These are phyloP conservation scores for Lithophane socia DNA, from an alignment of 2,888 invertebrate species.

Conservation along the genomic window DNA sequence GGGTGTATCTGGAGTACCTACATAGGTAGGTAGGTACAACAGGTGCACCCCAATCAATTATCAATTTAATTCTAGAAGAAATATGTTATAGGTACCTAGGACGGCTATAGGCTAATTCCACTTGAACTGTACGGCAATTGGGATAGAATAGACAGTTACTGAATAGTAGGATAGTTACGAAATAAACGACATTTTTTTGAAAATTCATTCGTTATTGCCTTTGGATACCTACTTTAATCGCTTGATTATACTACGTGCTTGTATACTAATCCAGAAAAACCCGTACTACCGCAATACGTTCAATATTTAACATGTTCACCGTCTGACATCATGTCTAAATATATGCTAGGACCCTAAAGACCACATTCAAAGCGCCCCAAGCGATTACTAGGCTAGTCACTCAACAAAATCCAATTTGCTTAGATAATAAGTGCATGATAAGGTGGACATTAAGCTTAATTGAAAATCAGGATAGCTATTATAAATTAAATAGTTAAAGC, in stretches of 20 bases:
- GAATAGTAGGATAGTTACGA: no score
- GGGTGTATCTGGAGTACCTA: no score
- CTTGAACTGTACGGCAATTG: neutral
- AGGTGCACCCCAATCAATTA: no score
- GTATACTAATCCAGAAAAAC: constrained; percentile 60
- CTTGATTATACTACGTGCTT: constrained; percentile 20
- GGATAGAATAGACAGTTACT: neutral
- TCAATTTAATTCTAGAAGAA: neutral
- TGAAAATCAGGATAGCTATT: constrained; percentile 74
- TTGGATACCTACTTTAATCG: neutral
- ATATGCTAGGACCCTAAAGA: constrained; percentile 44
- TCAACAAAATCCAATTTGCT: constrained; percentile 65
- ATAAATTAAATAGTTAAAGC: constrained; percentile 74
- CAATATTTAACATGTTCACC: constrained; percentile 53
- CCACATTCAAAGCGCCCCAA: constrained; percentile 53
- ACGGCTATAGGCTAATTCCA: neutral
- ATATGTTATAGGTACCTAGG: no score
- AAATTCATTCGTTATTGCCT: constrained; percentile 9
- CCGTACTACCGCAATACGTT: constrained; percentile 44
- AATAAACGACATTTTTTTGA: neutral
- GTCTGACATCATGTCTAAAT: constrained; percentile 64
- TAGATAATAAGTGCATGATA: constrained; percentile 70
- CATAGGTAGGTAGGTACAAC: no score
- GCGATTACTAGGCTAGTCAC: constrained; percentile 48
- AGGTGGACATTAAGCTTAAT: constrained; percentile 73